Conservation (phyloP, 2,113 vertebrate species). For the Oreochromis aureus region DNA sequence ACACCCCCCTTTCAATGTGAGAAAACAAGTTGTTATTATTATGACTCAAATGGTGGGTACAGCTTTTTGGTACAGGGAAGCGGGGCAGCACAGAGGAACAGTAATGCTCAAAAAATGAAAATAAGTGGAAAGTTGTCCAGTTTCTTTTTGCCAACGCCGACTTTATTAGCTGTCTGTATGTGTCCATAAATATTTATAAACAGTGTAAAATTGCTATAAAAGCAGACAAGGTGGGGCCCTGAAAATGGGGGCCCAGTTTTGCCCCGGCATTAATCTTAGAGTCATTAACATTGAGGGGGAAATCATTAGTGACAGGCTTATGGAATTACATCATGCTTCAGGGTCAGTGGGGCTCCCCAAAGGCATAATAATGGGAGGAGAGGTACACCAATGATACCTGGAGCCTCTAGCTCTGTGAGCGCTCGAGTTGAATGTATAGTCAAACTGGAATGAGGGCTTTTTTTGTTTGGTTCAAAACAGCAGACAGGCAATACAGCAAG, state of each 20-base stretch:
- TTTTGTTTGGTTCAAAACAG: background rate
- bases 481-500: background rate
- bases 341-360: constrained; percentile 64
- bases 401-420: background rate
- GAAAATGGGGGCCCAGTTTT: constrained; percentile 36
- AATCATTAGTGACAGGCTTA: constrained; percentile 77
- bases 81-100: background rate
- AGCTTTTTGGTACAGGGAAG: constrained; percentile 35
- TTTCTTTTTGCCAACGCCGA: constrained; percentile 1
- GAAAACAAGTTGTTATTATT: constrained; percentile 49
- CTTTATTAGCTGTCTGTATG: constrained; percentile 55
- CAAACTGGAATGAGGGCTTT: background rate
- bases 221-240: constrained; percentile 18
- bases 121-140: constrained; percentile 29
- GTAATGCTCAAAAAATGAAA: constrained; percentile 41
- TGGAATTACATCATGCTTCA: constrained; percentile 67
- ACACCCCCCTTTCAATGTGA: background rate
- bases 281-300: constrained; percentile 65
- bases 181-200: constrained; percentile 65
- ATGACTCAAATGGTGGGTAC: constrained; percentile 26
- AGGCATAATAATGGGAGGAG: constrained; percentile 27
- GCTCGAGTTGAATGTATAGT: background rate
- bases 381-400: background rate
- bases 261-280: constrained; percentile 66
- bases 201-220: constrained; percentile 48